Evolutionary conservation across 2,888 invertebrate species (phyloP).

Genomic region (Watsonalla cultraria): DNA sequence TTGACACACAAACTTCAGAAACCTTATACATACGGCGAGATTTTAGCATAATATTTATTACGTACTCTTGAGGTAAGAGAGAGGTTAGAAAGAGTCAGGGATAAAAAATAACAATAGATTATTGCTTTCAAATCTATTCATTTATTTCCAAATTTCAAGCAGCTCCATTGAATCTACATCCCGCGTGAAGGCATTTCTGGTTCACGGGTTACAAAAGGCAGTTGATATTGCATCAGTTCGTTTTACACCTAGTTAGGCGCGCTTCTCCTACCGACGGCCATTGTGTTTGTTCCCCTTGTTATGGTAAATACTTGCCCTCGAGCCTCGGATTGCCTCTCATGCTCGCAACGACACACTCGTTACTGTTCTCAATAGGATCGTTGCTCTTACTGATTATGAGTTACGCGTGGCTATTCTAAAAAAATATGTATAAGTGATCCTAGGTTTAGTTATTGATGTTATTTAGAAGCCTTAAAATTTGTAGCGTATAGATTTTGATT

Average conservation of each 20-base stretch:
- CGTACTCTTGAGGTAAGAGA: too few relatives aligned
- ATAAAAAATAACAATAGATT: not conserved
- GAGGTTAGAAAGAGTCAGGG: too few relatives aligned
- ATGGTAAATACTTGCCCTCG: slow-evolving; percentile 60
- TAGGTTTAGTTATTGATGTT: not conserved
- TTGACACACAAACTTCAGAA: too few relatives aligned
- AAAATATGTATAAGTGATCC: slow-evolving; percentile 4
- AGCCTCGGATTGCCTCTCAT: slow-evolving; percentile 29
- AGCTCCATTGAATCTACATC: not conserved
- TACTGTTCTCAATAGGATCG: slow-evolving; percentile 41
- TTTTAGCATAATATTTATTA: too few relatives aligned
- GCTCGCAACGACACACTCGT: slow-evolving; percentile 25
- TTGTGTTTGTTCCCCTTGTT: slow-evolving; percentile 52
- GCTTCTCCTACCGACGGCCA: slow-evolving; percentile 29
- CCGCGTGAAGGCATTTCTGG: slow-evolving; percentile 18
- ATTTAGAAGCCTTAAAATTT: not conserved
- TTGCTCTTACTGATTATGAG: slow-evolving; percentile 26
- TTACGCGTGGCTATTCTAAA: slow-evolving; percentile 10
- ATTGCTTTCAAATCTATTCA: not conserved
- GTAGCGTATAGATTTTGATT: too few relatives aligned
- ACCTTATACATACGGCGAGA: too few relatives aligned
- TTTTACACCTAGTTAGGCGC: slow-evolving; percentile 67
- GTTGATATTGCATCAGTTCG: slow-evolving; percentile 35
- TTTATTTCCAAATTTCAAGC: not conserved
- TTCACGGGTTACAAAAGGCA: slow-evolving; percentile 28